Evolutionary conservation across 2,113 vertebrate genomes (phyloP).

Genomic region (Phyllopteryx taeniolatus): DNA sequence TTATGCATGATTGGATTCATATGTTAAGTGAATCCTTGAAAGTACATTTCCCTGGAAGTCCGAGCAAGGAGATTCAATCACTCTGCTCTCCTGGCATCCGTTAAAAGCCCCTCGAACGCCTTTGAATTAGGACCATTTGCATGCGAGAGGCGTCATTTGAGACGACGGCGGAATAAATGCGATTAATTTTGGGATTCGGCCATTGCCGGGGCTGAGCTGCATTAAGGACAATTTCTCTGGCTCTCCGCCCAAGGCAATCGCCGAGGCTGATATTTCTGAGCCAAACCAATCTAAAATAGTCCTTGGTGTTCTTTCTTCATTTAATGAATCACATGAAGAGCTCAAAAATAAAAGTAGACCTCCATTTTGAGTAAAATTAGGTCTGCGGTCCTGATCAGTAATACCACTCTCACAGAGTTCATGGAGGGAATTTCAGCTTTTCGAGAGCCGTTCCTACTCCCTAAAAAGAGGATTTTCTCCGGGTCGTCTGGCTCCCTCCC

Average conservation of each 20-base stretch:
- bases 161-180: not conserved
- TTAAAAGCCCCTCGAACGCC: not conserved
- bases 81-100: not conserved
- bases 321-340: too few species aligned
- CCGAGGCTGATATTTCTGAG: too few species aligned
- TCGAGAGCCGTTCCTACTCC: too few species aligned
- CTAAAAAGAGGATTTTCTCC: too few species aligned
- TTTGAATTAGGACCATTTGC: not conserved
- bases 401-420: too few species aligned
- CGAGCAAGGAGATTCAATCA: not conserved
- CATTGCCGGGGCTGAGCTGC: not conserved
- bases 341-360: too few species aligned
- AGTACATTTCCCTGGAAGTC: not conserved
- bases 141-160: not conserved
- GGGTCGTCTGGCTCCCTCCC: too few species aligned
- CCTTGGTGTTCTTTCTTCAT: too few species aligned
- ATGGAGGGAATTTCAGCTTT: too few species aligned
- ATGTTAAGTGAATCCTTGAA: not conserved
- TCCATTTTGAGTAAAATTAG: too few species aligned
- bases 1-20: not conserved
- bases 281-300: too few species aligned
- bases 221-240: not conserved
- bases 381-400: too few species aligned
- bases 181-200: not conserved
- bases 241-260: not conserved